Base-by-base conservation (phyloP, 2,113 vertebrate species). In the Antechinus stuartii region DNA sequence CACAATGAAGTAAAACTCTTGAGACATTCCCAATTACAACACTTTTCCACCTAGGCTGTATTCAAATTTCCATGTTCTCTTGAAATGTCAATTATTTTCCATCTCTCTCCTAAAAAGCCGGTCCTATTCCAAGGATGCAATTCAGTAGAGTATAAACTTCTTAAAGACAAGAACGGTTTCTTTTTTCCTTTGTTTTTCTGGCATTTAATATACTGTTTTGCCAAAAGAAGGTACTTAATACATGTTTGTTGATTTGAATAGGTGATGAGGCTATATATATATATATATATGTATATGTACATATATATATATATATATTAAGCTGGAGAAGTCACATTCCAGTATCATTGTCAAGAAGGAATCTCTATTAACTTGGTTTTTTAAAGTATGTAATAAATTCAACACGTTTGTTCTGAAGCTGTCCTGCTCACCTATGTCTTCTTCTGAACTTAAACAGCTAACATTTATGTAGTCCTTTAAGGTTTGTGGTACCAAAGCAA, bases 21-120 rank as follows among this genome's bases (percentile, higher is more conserved):
- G 12, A 90, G 89, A 50, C 42, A 30, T 27, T 90, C 26, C 47
- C 25, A 46, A 10, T 26, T 90, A 23, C 26, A 90, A 90, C 2
- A 90, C 23, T 90, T 49, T 27, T 11, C 35, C 68, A 76, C 49
- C 26, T 46, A 90, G 26, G 12, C 47, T 90, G 4, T 50, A 54
- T 49, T 55, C 93, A 96, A 92, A 61, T 35, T 89, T 94, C 27
- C 90, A 90, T 92, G 92, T 91, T 84, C 19, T 92, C 54, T 92
- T 93, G 93, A 56, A 94, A 94, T 96, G 90, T 30, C 91, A 93
- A 90, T 94, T 94, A 89, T 93, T 93, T 96, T 96, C 93, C 91
- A 25, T 95, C 92, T 94, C 95, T 89, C 68, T 92, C 89, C 90
- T 89, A 93, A 96, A 96, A 90, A 96, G 90, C 61, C 92, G 93